Evolutionary conservation across 2,888 invertebrate species (phyloP).

Genomic region (Seira sanloemensis): DNA sequence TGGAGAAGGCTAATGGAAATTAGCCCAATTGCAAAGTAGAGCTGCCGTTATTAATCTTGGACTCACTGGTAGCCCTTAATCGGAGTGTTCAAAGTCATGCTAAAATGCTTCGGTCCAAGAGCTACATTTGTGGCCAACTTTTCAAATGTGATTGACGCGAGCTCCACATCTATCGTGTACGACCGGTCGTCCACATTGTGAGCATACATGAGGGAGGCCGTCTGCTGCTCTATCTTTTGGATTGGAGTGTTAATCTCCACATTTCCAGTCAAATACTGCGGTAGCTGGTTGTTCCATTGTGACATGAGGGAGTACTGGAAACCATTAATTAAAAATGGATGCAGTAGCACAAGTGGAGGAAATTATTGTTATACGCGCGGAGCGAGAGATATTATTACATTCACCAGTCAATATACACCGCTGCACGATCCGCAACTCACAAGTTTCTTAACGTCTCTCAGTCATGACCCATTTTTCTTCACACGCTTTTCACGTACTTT

Average conservation of each 20-base stretch:
- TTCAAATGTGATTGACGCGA: conserved; percentile 67
- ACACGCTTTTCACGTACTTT: no score
- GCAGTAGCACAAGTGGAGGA: no score
- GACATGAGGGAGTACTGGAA: conserved; percentile 75
- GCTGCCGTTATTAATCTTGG: no score
- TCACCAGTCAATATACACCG: no score
- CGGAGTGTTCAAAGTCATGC: conserved; percentile 70
- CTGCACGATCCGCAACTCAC: no score
- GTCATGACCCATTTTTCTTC: background rate
- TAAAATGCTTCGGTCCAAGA: conserved; percentile 65
- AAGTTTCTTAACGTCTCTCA: no score
- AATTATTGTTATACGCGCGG: no score
- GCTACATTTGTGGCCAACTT: conserved; percentile 68
- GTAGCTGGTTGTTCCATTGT: conserved; percentile 75
- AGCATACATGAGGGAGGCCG: conserved; percentile 68
- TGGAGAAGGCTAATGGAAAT: no score
- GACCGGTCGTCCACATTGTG: conserved; percentile 66
- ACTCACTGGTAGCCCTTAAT: conserved; percentile 66
- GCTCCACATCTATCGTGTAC: conserved; percentile 68
- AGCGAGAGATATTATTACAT: no score
- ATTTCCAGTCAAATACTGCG: conserved; percentile 74
- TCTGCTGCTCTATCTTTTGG: conserved; percentile 74
- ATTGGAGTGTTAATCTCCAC: conserved; percentile 76
- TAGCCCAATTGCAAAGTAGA: no score
- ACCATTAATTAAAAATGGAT: conserved; percentile 30